A percentile compares a stretch with the other conserved stretches of the same genome.
phyloP scores from a whole-genome alignment of 2,888 invertebrate genomes.

The Sarcophaga subvicina region DNA sequence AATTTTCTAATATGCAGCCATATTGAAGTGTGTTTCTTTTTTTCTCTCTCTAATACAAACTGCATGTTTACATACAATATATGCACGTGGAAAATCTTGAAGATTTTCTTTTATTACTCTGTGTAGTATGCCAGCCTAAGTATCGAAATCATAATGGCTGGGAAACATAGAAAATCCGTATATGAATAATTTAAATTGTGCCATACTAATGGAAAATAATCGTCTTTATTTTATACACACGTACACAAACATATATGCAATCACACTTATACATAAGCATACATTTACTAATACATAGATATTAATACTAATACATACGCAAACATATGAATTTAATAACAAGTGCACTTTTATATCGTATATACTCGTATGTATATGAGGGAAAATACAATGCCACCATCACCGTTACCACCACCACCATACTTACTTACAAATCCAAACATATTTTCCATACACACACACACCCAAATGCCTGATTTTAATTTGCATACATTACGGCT shows the following conservation, averaged over 20 bases:
- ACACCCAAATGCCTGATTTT: neutral
- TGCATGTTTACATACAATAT: neutral
- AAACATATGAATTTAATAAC: constrained; percentile 8
- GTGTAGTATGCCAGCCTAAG: neutral
- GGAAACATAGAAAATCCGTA: neutral
- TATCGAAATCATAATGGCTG: neutral
- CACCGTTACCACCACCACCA: too few relatives aligned
- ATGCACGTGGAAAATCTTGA: neutral
- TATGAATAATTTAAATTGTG: constrained; percentile 42
- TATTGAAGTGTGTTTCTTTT: neutral
- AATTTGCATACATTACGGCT: neutral
- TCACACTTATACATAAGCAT: neutral
- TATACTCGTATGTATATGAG: too few relatives aligned
- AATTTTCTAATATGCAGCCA: neutral
- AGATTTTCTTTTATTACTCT: neutral
- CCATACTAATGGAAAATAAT: constrained; percentile 32
- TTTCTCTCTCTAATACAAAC: neutral
- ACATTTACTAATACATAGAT: neutral
- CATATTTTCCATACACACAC: neutral
- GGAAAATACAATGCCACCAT: too few relatives aligned
- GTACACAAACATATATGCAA: neutral
- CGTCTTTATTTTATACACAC: constrained; percentile 16
- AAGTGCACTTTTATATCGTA: neutral
- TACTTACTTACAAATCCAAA: neutral
- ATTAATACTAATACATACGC: neutral